Percentiles rank a stretch among this genome's conserved stretches.
Evolutionary conservation across 2,888 invertebrate genomes (phyloP).

Genomic region (Campoplex nolae): DNA sequence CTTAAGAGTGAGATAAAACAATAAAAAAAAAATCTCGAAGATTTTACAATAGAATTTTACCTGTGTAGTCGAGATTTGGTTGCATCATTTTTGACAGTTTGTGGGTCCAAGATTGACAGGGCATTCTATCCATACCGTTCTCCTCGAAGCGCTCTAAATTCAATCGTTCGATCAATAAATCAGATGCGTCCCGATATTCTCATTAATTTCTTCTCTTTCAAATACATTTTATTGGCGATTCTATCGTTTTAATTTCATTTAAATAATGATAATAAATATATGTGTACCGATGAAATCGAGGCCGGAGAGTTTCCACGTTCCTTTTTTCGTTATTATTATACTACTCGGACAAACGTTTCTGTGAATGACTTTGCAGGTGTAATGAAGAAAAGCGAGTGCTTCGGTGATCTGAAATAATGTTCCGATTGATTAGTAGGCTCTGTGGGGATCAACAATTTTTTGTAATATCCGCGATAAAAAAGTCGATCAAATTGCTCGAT

Average conservation of each 20-base stretch:
- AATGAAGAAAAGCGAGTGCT: constrained; percentile 96
- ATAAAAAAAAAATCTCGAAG: not conserved
- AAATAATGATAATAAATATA: not conserved
- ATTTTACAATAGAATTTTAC: constrained; percentile 85
- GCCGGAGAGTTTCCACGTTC: constrained; percentile 98
- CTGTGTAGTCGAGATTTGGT: constrained; percentile 96
- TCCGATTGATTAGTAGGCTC: not conserved
- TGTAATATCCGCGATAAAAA: no score
- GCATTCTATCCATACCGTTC: constrained; percentile 85
- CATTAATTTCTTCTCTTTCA: no score
- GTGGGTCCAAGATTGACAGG: constrained; percentile 95
- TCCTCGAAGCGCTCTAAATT: constrained; percentile 87
- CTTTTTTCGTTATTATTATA: constrained; percentile 95
- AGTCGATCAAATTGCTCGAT: not conserved
- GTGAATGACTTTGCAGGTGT: constrained; percentile 94
- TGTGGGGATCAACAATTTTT: not conserved
- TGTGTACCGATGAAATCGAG: constrained; percentile 95
- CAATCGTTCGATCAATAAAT: not conserved
- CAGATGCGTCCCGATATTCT: no score
- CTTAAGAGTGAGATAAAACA: not conserved
- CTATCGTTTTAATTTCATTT: no score
- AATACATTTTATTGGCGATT: not conserved
- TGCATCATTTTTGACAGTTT: constrained; percentile 96
- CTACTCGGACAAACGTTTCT: constrained; percentile 97
- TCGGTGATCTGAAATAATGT: constrained; percentile 93